Conservation (phyloP, 2,888 invertebrate genomes). For the Drosophila dives region DNA sequence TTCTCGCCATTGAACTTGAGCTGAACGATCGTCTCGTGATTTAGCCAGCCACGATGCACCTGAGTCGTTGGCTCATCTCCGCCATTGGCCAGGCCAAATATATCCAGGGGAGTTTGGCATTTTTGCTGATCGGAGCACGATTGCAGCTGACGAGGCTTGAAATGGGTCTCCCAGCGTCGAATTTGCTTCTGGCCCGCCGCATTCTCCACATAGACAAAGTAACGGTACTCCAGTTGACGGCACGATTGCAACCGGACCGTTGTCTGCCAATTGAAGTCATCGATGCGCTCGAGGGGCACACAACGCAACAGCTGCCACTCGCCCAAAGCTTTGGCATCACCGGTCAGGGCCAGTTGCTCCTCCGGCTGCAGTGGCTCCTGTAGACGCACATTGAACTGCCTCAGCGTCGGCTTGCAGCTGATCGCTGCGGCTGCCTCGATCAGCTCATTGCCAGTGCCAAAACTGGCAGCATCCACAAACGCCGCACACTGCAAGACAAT, state of each 20-base stretch:
- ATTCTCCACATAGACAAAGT: constrained; percentile 81
- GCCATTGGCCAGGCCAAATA: constrained; percentile 54
- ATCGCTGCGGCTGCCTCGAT: constrained; percentile 29
- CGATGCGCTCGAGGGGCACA: constrained; percentile 82
- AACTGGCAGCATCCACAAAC: constrained; percentile 64
- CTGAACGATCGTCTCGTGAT: constrained; percentile 90
- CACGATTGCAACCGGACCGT: constrained; percentile 87
- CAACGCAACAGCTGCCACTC: constrained; percentile 89
- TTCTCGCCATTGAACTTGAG: constrained; percentile 91
- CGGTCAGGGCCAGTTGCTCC: constrained; percentile 90
- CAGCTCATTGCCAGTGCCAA: constrained; percentile 60
- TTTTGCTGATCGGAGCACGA: constrained; percentile 53
- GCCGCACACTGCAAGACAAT: constrained; percentile 76
- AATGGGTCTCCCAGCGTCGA: constrained; percentile 85
- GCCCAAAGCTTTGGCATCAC: constrained; percentile 89
- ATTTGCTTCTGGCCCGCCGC: constrained; percentile 79
- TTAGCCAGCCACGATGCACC: constrained; percentile 93
- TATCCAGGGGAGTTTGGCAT: constrained; percentile 50
- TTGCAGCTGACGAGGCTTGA: constrained; percentile 85
- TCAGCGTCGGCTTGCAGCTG: constrained; percentile 62
- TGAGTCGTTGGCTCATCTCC: constrained; percentile 50
- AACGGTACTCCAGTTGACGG: constrained; percentile 85
- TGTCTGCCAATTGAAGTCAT: constrained; percentile 87
- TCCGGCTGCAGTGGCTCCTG: constrained; percentile 86
- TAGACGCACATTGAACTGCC: constrained; percentile 83